Conservation (phyloP, 2,113 vertebrate species). For the Heloderma charlesbogerti region DNA sequence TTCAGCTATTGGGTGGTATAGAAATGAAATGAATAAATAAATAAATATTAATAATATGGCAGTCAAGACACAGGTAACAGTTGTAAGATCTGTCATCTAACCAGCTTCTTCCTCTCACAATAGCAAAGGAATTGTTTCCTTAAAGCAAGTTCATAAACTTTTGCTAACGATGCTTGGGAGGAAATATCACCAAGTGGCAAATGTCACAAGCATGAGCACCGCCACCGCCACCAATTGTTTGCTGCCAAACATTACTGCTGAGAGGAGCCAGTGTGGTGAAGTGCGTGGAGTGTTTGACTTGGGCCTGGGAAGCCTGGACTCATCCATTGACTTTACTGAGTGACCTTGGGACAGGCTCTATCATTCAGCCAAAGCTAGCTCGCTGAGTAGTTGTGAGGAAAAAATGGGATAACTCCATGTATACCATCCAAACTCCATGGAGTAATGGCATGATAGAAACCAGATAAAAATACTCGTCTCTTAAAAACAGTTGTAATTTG, state of each 20-base stretch:
- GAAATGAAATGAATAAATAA: too few relatives aligned
- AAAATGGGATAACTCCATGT: background rate
- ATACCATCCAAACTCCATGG: background rate
- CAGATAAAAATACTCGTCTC: background rate
- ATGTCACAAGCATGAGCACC: background rate
- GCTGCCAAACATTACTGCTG: background rate
- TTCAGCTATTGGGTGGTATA: too few relatives aligned
- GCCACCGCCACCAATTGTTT: background rate
- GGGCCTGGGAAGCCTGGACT: background rate
- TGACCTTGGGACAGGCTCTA: background rate
- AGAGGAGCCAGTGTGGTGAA: background rate
- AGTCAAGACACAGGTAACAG: background rate
- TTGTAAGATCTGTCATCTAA: background rate
- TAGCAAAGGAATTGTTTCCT: background rate
- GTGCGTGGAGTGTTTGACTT: background rate
- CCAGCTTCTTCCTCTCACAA: background rate
- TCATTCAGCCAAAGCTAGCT: background rate
- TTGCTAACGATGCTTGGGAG: background rate
- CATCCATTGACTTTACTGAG: background rate
- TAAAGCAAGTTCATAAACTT: background rate
- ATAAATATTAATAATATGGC: too few relatives aligned
- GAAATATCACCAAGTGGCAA: background rate
- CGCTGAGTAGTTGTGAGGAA: background rate
- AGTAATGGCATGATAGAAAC: background rate
- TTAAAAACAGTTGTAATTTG: background rate